Conservation (phyloP, 2,888 invertebrate genomes). For the Perizoma flavofasciatum region DNA sequence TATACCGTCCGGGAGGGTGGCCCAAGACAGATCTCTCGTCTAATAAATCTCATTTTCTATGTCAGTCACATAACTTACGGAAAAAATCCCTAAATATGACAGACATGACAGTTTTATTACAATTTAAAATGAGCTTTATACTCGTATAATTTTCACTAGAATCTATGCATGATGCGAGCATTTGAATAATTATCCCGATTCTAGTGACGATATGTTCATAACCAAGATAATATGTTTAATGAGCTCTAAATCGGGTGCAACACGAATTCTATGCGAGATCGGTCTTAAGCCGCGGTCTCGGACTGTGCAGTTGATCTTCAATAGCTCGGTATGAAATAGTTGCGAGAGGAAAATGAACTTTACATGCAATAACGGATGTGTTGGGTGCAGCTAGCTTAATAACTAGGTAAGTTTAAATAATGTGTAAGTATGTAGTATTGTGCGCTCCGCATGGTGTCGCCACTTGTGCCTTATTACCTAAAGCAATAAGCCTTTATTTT, state of each 20-base stretch:
- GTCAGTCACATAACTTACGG: too few species aligned
- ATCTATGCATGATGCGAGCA: too few species aligned
- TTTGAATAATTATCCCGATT: too few species aligned
- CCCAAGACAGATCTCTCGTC: not conserved
- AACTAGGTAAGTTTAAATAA: constrained; percentile 46
- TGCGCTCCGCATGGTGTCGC: constrained; percentile 36
- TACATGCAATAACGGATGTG: constrained; percentile 54
- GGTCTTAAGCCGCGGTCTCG: not conserved
- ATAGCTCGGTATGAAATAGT: constrained; percentile 45
- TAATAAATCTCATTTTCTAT: too few species aligned
- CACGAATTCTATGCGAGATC: not conserved
- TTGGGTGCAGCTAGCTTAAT: constrained; percentile 64
- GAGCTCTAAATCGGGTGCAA: too few species aligned
- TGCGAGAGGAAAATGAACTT: constrained; percentile 53
- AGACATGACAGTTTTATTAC: too few species aligned
- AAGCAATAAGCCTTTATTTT: constrained; percentile 50
- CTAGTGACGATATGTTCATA: too few species aligned
- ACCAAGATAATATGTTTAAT: too few species aligned
- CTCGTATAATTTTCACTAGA: not conserved
- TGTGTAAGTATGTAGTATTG: constrained; percentile 27
- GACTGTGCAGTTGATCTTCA: not conserved
- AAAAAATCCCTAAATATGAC: too few species aligned
- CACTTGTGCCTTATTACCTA: constrained; percentile 55
- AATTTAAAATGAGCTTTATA: constrained; percentile 6
- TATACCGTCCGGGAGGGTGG: not conserved